Evolutionary conservation across 2,888 invertebrate genomes (phyloP).

Genomic region (Stenotaenia linearis): DNA sequence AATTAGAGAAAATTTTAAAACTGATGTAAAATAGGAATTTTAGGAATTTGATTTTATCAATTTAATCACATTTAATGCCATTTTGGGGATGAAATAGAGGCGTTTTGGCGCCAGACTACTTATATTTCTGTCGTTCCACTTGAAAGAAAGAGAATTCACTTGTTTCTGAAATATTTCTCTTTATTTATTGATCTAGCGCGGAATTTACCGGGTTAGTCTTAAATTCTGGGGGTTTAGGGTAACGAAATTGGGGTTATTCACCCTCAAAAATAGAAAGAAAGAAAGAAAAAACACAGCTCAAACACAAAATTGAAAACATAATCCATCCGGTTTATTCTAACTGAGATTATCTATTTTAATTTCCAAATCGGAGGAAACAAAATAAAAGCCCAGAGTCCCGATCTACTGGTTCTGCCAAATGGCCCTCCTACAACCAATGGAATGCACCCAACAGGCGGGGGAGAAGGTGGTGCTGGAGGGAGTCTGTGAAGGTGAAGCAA

Average conservation of each 20-base stretch:
- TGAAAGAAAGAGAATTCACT: neutral
- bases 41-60: neutral
- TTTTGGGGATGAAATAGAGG: neutral
- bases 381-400: neutral
- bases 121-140: neutral
- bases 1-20: too few relatives aligned
- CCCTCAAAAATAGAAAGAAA: neutral
- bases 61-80: neutral
- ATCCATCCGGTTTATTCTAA: too few relatives aligned
- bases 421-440: slow-evolving; percentile 26
- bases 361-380: neutral
- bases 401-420: neutral
- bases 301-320: neutral
- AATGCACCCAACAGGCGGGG: slow-evolving; percentile 22
- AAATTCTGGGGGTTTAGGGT: neutral
- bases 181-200: neutral
- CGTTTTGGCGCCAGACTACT: neutral
- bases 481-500: slow-evolving; percentile 18
- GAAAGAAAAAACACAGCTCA: neutral
- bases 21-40: neutral
- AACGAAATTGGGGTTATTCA: neutral
- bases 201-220: neutral
- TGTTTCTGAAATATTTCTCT: neutral
- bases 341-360: neutral
- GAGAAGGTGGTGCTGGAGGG: slow-evolving; percentile 13